These are phyloP conservation scores for Lytechinus pictus DNA, from an alignment of 35 echinoderm and acorn worm species.

Conservation along the genomic window DNA sequence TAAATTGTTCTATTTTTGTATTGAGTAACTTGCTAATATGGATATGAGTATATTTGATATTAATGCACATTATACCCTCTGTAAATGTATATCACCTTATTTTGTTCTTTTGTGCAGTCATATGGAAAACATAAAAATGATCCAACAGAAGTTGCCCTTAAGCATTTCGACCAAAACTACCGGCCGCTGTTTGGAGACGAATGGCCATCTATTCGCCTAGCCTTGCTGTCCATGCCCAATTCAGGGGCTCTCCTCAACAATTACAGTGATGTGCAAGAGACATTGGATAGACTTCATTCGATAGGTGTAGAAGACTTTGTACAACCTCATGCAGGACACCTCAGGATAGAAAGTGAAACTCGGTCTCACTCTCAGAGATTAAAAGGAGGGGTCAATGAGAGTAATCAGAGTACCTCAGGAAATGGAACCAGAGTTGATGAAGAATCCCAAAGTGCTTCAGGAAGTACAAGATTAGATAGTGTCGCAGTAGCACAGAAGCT, in stretches of 20 bases:
- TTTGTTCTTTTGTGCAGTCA: background rate
- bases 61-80: too few relatives aligned
- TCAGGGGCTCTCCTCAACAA: conserved; percentile 91
- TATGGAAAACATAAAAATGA: conserved; percentile 68
- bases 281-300: conserved; percentile 56
- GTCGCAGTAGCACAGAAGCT: background rate
- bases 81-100: background rate
- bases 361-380: background rate
- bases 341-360: conserved; percentile 27
- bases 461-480: background rate
- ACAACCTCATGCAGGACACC: conserved; percentile 12
- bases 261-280: conserved; percentile 55
- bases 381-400: background rate
- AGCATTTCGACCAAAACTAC: conserved; percentile 88
- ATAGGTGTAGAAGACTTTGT: conserved; percentile 83
- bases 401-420: background rate
- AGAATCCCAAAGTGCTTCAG: background rate
- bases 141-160: conserved; percentile 72
- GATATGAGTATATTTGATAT: too few relatives aligned
- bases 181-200: conserved; percentile 59
- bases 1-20: too few relatives aligned
- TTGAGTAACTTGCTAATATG: too few relatives aligned
- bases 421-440: background rate
- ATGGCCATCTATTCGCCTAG: conserved; percentile 84
- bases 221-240: conserved; percentile 74